Evolutionary conservation across 2,888 invertebrate genomes (phyloP).

Genomic region (Lysandra coridon): DNA sequence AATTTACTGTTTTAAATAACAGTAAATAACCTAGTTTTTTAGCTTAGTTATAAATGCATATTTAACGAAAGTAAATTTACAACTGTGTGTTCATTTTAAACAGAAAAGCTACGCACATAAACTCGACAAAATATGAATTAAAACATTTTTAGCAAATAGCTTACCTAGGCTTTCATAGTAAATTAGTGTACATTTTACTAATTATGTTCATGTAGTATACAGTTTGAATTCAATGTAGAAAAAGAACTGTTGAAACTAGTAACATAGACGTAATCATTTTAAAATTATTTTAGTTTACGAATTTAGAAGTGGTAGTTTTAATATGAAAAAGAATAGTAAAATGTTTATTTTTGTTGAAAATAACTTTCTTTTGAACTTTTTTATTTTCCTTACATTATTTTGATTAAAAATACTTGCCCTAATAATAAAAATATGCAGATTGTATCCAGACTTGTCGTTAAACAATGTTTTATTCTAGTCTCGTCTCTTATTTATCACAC

Average conservation of each 20-base stretch:
- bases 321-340: neutral
- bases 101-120: neutral
- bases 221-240: constrained; percentile 24
- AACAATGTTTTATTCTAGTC: no score
- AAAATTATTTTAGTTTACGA: constrained; percentile 23
- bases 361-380: no score
- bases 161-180: constrained; percentile 6
- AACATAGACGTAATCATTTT: constrained; percentile 14
- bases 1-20: no score
- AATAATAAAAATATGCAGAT: neutral
- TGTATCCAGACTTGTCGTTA: no score
- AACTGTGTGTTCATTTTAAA: neutral
- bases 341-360: neutral
- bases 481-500: no score
- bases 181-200: constrained; percentile 20
- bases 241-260: neutral
- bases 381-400: neutral
- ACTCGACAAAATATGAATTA: constrained; percentile 15
- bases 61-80: neutral
- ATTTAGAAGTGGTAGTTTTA: neutral
- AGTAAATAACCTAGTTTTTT: neutral
- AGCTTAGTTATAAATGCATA: neutral
- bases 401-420: neutral
- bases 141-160: constrained; percentile 22
- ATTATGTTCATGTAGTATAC: neutral